Base-by-base conservation (phyloP, 2,113 vertebrate genomes). In the Megalops atlanticus region DNA sequence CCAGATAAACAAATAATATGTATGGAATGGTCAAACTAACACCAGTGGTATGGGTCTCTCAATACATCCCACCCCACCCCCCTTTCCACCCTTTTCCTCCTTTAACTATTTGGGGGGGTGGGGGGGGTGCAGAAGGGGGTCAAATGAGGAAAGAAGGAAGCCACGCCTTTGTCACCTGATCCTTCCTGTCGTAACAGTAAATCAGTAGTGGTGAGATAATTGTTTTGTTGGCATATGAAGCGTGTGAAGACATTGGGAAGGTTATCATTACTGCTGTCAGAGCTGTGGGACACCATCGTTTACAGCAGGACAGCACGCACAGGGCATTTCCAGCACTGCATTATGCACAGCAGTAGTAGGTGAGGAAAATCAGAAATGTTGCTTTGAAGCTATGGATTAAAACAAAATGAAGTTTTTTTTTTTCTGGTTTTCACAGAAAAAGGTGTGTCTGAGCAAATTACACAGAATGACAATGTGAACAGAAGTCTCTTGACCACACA, bases 141-240 rank as follows among this genome's bases (percentile, higher is more conserved):
- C 49, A 77, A 31, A 76, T 33, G 45, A 76, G 31, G 35, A 39
- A 43, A n/a, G n/a, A n/a, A 71, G 54, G 43, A 69, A 41, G 4
- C 33, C 14, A 33, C 36, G 8, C 15, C 36, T 4, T 4, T 74
- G 79, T 40, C 33, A 43, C 76, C 76, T 78, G 76, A 78, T 78
- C 52, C 76, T 31, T 47, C 16, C 33, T 52, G 35, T 39, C 40
- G 52, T 11, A 24, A 79, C 77, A 79, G 77, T 45, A 38, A 69
- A 79, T 70, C 54, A 41, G 77, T 79, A 43, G 71, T 36, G 41
- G 77, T 31, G 40, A 12, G 0, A 45, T 79, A 79, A 71, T 47
- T 70, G 41, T 40, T 79, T 47, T 70, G 45, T 64, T 16, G 39
- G 74, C 12, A n/a, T 45, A 14, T 12, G 35, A 41, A 49, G 38